Evolutionary conservation across 2,113 vertebrate species (phyloP), one percentile per base, ranked within the genome.

Genomic region (Albula glossodonta): DNA sequence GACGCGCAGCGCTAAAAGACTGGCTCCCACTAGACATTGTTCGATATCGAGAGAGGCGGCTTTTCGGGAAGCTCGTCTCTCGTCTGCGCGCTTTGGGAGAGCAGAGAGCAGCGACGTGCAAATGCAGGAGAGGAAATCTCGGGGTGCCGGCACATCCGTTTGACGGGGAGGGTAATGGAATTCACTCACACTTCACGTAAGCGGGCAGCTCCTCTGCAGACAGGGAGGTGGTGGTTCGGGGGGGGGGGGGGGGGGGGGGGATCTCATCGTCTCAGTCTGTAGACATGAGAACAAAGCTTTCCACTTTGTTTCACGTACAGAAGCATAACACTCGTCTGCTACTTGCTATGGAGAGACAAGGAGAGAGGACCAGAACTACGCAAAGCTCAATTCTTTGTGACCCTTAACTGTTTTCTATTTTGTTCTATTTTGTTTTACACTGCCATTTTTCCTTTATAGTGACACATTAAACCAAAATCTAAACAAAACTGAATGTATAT

Each of bases 1-100:
- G 87, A 86, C 86, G 66, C 22, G 66, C 60, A 31, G 83, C 80
- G 86, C 87, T 88, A 87, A 91, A 91, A 88, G 86, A 70, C 83
- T 60, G 84, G 7, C 66, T 90, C 63, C 77, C 88, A 52, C 15
- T 12, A 88, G 86, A 88, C 78, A 15, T 80, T 83, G 57, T 51
- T 83, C 78, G 74, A 84, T 51, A 80, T 51, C 1, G 3, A 41
- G 50, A 53, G 78, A 86, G 84, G 53, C 78, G 79, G 51, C 78
- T 80, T 78, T 86, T 86, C 74, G 70, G 70, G 85, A 57, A 81
- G 63, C 81, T 81, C 86, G 82, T 86, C 85, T 82, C 85, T 85
- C 84, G 85, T 41, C 83, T 17, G 78, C 80, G 41, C 1, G 48
- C 7, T 2, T 9, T 11, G 53, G 77, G 84, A 80, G n/a, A 49